Evolutionary conservation across 2,113 vertebrate genomes (phyloP), one percentile per base, ranked within the genome.

Genomic region (Anseranas semipalmata): DNA sequence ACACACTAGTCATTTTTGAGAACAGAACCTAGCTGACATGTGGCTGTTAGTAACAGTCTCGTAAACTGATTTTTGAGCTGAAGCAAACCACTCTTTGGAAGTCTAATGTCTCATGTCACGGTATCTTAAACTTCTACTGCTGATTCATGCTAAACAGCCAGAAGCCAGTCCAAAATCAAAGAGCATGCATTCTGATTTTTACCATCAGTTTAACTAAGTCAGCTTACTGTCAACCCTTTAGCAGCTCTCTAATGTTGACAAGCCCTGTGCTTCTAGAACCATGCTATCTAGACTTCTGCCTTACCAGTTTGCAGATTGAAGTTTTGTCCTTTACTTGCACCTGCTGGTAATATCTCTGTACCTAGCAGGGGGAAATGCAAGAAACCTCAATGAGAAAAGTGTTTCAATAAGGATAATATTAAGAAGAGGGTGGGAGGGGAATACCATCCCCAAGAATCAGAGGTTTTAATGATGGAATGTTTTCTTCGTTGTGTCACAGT

Each of bases 1-100:
- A 81, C 82, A 62, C 48, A 4, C 4, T 60, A 28, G 21, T 76
- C 0, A 11, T 45, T 90, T 85, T 63, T 79, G 59, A 94, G 53
- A 87, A 24, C 12, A 65, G 41, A 77, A 77, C 8, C 14, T 58
- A 50, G 15, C 28, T 78, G 62, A 56, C 0, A 0, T 4, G 1
- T 70, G 13, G 81, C 20, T 7, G 1, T 30, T 45, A 78, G 39
- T 15, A 65, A 3, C 9, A 46, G n/a, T 45, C 59, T 70, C 59
- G 33, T 7, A 33, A 81, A 68, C 12, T 76, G 15, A 37, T 78
- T 28, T 14, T 82, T 75, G 46, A 89, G 53, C 67, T 80, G 55
- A 68, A 73, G 28, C 39, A 76, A 80, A 32, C n/a, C 13, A 56
- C 9, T 12, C 4, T 37, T 85, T 68, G 22, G 11, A 71, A 85